Base-by-base conservation (phyloP, 23 tunicate species). In the Halocynthia aurantium region DNA sequence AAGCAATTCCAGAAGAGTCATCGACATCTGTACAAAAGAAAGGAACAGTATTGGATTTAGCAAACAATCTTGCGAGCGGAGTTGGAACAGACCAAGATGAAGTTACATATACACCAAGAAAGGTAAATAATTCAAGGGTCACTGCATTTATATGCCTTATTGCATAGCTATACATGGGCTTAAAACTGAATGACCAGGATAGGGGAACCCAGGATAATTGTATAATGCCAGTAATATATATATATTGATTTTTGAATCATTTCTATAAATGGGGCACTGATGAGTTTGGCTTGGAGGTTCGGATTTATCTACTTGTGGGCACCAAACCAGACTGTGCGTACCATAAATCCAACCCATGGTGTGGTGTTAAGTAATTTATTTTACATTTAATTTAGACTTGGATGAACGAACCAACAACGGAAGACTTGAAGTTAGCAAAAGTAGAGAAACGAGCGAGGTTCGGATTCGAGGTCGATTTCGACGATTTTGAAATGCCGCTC, bases 401-500 rank as follows among this genome's bases (percentile, higher is more conserved):
- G 98, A 80, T 67, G 15, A 81, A 82, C 63, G 85, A 86, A 78
- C 71, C 77, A 40, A 86, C 98, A 21, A 92, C 98, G 2, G 65
- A 78, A 49, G 85, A 82, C 51, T 61, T 92, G 60, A 58, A 77
- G 58, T 50, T 74, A 22, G 85, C 82, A 22, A 82, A 82, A 73
- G 81, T 78, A 61, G 85, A 86, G 65, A 86, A 92, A 22, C 77
- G 98, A 78, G 82, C 69, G 6, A 78, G 98, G 67, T 92, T 76
- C 61, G 98, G 98, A 8, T 61, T 75, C 70, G 98, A 92, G 79
- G 80, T 92, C 13, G 98, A 92, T 70, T 92, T 92, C 53, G 98
- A 92, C 17, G 80, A 51, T 50, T 92, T 76, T 68, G 86, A 92
- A 71, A 92, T 64, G 65, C 98, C 98, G 52, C 67, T 92, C 50